Conservation (phyloP, 2,113 vertebrate species). For the Calidris pugnax region DNA sequence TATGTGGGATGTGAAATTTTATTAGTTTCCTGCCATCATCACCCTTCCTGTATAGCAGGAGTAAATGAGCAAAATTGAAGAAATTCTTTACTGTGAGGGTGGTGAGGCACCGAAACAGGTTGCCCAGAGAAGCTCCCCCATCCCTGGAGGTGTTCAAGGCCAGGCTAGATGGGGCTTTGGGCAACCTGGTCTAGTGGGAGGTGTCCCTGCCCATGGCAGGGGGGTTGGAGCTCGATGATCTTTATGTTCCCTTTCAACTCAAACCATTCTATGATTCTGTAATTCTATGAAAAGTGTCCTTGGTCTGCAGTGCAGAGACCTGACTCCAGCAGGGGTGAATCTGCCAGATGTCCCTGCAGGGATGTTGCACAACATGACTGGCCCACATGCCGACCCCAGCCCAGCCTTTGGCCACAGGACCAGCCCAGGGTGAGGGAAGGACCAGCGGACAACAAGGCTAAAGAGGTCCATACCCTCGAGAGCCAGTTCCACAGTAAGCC, state of each 20-base stretch:
- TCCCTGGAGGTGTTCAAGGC: too few relatives aligned
- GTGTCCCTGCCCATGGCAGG: too few relatives aligned
- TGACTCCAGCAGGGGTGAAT: not conserved
- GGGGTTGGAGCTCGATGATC: too few relatives aligned
- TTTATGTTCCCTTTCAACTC: too few relatives aligned
- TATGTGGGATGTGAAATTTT: not conserved
- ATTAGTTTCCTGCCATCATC: not conserved
- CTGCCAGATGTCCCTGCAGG: not conserved
- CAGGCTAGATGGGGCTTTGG: too few relatives aligned
- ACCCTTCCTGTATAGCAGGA: not conserved
- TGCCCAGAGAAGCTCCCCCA: too few relatives aligned
- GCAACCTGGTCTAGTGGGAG: too few relatives aligned
- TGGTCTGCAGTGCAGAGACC: not conserved
- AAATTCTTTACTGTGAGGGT: too few relatives aligned
- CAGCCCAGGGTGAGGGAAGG: not conserved
- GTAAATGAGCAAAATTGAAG: not conserved
- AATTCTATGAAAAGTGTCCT: not conserved
- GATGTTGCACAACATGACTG: not conserved
- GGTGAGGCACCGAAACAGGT: too few relatives aligned
- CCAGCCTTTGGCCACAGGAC: not conserved
- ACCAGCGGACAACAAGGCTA: not conserved
- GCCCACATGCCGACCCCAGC: fast-evolving
- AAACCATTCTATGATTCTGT: too few relatives aligned
- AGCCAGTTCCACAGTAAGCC: not conserved
- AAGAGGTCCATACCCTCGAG: not conserved